Conservation (phyloP, 1,140 invertebrate species). For the Cydia splendana region DNA sequence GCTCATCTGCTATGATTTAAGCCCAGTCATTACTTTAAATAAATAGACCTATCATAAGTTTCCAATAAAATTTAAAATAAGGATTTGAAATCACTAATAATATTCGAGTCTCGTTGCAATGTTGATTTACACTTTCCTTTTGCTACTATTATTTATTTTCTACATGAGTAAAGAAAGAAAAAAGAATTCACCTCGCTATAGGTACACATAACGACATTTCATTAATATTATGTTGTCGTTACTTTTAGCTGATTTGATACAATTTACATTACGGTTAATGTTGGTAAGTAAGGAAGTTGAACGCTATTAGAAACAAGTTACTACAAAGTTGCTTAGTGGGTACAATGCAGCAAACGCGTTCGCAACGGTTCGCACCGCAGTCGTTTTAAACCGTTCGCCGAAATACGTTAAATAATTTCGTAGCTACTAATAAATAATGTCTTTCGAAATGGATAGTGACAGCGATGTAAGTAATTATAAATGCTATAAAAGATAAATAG, state of each 20-base stretch:
- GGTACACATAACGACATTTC: neutral
- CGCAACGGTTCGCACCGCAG: conserved; percentile 1
- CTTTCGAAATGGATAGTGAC: conserved; percentile 41
- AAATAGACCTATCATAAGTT: no score
- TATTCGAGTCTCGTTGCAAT: no score
- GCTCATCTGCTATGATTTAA: no score
- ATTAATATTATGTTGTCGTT: conserved; percentile 7
- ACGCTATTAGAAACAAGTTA: conserved; percentile 8
- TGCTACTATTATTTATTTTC: no score
- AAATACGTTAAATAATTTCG: conserved; percentile 27
- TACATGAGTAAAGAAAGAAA: no score
- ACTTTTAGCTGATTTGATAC: conserved; percentile 6
- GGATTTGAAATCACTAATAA: no score
- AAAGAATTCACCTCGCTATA: no score
- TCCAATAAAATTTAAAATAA: no score
- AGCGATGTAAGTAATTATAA: conserved; percentile 46
- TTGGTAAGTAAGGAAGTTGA: conserved; percentile 28
- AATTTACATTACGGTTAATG: conserved; percentile 16
- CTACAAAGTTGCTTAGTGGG: neutral
- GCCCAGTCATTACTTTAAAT: no score
- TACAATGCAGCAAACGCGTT: conserved; percentile 14
- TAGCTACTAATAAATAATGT: conserved; percentile 23
- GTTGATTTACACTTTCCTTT: no score
- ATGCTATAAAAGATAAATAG: neutral
- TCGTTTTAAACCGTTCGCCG: neutral